Evolutionary conservation across 2,797 vertebrate species (phyloP).

Genomic region (Chloroceryle amazona): DNA sequence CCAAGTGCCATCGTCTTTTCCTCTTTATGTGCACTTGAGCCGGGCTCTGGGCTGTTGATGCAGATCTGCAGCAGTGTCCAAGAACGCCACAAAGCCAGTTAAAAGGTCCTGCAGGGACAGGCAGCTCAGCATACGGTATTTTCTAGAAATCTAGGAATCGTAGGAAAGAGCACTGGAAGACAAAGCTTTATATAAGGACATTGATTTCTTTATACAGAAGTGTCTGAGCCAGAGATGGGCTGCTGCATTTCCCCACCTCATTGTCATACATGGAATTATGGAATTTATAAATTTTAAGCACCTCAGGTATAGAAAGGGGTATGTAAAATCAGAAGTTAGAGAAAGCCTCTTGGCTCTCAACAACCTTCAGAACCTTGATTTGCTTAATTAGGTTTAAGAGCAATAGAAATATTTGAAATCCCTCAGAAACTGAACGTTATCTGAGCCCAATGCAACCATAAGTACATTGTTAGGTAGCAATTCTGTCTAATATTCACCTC

Average conservation of each 20-base stretch:
- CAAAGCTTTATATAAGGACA: not conserved
- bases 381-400: conserved; percentile 29
- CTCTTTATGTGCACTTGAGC: not conserved
- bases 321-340: not conserved
- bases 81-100: not conserved
- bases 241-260: not conserved
- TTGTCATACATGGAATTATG: fast-evolving
- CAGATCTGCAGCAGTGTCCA: not conserved
- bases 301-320: not conserved
- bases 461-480: conserved; percentile 27
- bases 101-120: not conserved
- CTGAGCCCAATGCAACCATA: conserved; percentile 5
- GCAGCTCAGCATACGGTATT: not conserved
- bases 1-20: not conserved
- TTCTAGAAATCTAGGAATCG: not conserved
- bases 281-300: not conserved
- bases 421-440: not conserved
- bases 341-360: not conserved
- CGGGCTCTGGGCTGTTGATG: not conserved
- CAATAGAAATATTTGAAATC: conserved; percentile 20
- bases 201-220: not conserved
- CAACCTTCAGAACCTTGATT: not conserved
- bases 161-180: not conserved
- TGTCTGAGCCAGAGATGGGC: not conserved
- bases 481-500: not conserved